Evolutionary conservation across 2,113 vertebrate species (phyloP).

Genomic region (Thomomys bottae): DNA sequence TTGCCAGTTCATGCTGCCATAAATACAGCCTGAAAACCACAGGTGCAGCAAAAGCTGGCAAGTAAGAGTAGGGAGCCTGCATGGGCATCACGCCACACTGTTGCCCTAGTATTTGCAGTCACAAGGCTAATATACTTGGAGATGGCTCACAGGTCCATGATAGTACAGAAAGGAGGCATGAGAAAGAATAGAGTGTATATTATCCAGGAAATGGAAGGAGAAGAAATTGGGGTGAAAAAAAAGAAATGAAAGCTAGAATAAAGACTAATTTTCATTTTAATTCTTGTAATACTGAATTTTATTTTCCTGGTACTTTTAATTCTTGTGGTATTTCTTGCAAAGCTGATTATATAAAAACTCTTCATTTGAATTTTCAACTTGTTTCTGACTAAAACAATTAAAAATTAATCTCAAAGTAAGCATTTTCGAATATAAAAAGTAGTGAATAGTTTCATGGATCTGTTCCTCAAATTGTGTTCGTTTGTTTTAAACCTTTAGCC

Average conservation of each 20-base stretch:
- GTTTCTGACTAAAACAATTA: not conserved
- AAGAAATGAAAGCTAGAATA: not conserved
- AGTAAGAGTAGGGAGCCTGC: not conserved
- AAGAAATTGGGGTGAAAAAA: not conserved
- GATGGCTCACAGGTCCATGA: no score
- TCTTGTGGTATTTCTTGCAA: not conserved
- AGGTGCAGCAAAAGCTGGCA: no score
- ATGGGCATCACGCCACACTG: rapidly evolving
- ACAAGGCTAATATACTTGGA: no score
- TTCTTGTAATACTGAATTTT: not conserved
- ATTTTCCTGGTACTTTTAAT: not conserved
- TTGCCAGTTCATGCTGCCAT: not conserved
- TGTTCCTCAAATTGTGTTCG: not conserved
- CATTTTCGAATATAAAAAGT: not conserved
- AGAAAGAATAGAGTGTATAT: not conserved
- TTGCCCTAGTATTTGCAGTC: not conserved
- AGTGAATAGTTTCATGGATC: not conserved
- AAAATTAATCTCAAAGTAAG: constrained; percentile 19
- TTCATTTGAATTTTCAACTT: not conserved
- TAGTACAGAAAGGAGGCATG: not conserved
- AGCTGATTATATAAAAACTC: not conserved
- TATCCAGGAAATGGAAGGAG: not conserved
- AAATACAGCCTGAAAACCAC: not conserved
- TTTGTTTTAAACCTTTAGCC: not conserved
- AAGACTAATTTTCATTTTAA: not conserved